Base-by-base conservation (phyloP, 2,113 vertebrate genomes). In the Callionymus lyra region DNA sequence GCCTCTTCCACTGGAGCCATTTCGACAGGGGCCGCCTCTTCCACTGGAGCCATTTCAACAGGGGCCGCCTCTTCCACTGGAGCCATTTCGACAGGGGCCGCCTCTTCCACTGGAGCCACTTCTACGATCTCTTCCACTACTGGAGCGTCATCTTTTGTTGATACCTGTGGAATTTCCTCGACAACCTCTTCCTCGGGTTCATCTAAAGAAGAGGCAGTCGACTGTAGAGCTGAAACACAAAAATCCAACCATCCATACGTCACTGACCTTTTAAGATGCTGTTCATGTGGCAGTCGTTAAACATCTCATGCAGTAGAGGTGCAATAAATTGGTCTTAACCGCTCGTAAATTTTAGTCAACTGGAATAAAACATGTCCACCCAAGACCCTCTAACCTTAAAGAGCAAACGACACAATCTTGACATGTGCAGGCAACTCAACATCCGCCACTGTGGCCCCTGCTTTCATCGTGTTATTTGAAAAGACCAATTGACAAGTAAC, bases 221-320 rank as follows among this genome's bases (percentile, higher is more conserved):
- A 59, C 60, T 77, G 42, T 38, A 65, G 13, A 52, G 67, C 84
- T 86, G 82, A 27, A 27, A 27, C 4, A 27, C 48, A 86, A 86
- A 61, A 84, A 80, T 51, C 55, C 56, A 82, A 55, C 61, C 65
- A 70, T 49, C 75, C 61, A 67, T 48, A 63, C 13, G 65, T 80
- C 66, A 76, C 53, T 70, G 46, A 65, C 21, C 21, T 27, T n/a
- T n/a, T n/a, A n/a, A n/a, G n/a, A 27, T 27, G 21, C 8, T 5
- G 21, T 4, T 4, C 21, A 27, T 27, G 21, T 4, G 21, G 4
- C 21, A 27, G n/a, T n/a, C n/a, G n/a, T n/a, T n/a, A n/a, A n/a
- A n/a, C n/a, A n/a, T n/a, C n/a, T n/a, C n/a, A n/a, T n/a, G n/a
- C n/a, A n/a, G n/a, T n/a, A n/a, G n/a, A n/a, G n/a, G n/a, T n/a